Percentiles rank a stretch among this genome's conserved stretches.
phyloP scores from a whole-genome alignment of 1,140 invertebrate species.

The Drosophila punjabiensis region DNA sequence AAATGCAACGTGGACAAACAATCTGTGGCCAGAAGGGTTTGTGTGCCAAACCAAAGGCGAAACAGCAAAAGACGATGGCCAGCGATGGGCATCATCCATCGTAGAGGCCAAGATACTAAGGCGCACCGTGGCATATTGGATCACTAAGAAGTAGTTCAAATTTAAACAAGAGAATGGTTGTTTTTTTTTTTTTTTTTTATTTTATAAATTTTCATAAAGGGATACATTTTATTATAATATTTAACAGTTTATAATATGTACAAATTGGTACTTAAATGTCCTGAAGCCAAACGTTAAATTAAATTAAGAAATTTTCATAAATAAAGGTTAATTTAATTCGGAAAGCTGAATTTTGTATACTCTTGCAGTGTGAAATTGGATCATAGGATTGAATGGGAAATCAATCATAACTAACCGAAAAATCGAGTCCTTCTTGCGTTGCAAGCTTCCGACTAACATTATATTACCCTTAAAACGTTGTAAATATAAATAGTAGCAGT shows the following conservation, averaged over 20 bases:
- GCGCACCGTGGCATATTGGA: neutral
- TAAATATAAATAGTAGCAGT: neutral
- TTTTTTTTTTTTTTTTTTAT: too few species aligned
- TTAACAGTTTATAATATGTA: neutral
- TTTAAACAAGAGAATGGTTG: neutral
- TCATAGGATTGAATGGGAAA: too few species aligned
- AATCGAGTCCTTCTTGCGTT: too few species aligned
- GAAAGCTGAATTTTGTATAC: too few species aligned
- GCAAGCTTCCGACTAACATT: too few species aligned
- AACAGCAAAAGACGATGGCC: neutral
- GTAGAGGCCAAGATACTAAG: neutral
- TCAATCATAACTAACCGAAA: too few species aligned
- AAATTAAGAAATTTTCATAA: too few species aligned
- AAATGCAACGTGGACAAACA: slow-evolving; percentile 72
- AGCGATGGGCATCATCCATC: neutral
- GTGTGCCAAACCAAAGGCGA: slow-evolving; percentile 21
- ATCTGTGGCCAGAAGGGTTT: slow-evolving; percentile 59
- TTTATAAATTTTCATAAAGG: neutral
- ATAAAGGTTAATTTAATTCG: too few species aligned
- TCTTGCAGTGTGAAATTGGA: too few species aligned
- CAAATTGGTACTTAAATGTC: neutral
- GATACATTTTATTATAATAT: too few species aligned
- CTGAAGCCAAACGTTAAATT: neutral
- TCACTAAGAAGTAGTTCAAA: neutral
- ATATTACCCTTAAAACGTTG: too few species aligned